phyloP scores from a whole-genome alignment of 2,113 vertebrate species.

The Abramis brama region DNA sequence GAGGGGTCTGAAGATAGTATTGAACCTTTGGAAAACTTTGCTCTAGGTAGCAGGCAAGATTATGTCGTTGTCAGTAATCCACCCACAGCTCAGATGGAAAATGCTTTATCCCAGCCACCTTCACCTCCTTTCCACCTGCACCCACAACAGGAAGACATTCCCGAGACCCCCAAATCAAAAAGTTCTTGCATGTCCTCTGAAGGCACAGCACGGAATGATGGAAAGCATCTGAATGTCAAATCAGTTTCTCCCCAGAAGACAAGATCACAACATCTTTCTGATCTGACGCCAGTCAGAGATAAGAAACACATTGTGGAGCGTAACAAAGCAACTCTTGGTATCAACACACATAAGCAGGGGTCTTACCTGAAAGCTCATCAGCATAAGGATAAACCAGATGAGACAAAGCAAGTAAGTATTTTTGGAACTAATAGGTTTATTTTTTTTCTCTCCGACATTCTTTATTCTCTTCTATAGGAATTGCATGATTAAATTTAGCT shows the following conservation, averaged over 20 bases:
- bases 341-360: constrained; percentile 62
- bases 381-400: constrained; percentile 64
- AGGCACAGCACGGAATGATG: not conserved
- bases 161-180: not conserved
- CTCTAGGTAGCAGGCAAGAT: constrained; percentile 49
- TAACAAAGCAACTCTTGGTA: constrained; percentile 86
- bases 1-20: constrained; percentile 37
- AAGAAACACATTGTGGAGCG: constrained; percentile 79
- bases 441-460: not conserved
- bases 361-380: constrained; percentile 81
- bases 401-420: constrained; percentile 74
- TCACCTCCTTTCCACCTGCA: constrained; percentile 60
- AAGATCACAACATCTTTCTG: not conserved
- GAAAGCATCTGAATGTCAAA: not conserved
- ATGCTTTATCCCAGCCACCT: constrained; percentile 36
- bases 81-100: not conserved
- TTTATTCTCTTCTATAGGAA: not conserved
- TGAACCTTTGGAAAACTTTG: not conserved
- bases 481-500: not conserved
- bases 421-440: not conserved
- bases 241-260: not conserved
- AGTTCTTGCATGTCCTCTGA: constrained; percentile 9
- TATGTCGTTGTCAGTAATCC: constrained; percentile 46
- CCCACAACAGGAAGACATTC: constrained; percentile 44
- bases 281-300: constrained; percentile 53